These are phyloP conservation scores for rabbit (Oryctolagus cuniculus) DNA, from an alignment of 2,113 vertebrate species.

Conservation along the genomic window DNA sequence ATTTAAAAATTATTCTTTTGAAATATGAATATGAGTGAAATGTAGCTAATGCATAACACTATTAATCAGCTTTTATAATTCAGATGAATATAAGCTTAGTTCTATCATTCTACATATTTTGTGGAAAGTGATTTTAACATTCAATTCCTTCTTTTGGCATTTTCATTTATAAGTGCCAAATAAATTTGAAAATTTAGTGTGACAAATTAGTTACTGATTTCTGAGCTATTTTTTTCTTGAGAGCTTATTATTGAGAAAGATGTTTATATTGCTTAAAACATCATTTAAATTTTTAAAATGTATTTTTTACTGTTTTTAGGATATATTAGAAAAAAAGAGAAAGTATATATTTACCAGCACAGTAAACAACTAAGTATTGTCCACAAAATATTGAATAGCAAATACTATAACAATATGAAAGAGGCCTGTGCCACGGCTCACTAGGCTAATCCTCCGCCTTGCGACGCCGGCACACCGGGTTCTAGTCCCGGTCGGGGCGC, in stretches of 20 bases:
- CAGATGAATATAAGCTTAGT: constrained; percentile 45
- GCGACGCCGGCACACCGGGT: too few species aligned
- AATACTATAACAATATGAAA: constrained; percentile 16
- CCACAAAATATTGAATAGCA: constrained; percentile 28
- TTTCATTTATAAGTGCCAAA: constrained; percentile 53
- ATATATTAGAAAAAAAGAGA: not conserved
- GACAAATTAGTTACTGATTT: constrained; percentile 10
- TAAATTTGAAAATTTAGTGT: not conserved
- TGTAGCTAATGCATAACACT: not conserved
- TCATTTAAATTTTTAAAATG: constrained; percentile 36
- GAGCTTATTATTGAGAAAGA: constrained; percentile 49
- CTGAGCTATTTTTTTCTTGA: constrained; percentile 9
- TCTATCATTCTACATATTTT: constrained; percentile 43
- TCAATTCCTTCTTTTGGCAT: not conserved
- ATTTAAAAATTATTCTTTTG: not conserved
- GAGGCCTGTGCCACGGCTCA: too few species aligned
- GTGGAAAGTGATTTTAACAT: constrained; percentile 22
- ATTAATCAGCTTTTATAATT: not conserved
- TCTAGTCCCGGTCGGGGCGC: too few species aligned
- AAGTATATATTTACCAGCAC: not conserved
- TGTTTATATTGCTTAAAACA: constrained; percentile 13
- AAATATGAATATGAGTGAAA: not conserved
- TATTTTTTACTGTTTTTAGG: not conserved
- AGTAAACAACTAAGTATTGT: constrained; percentile 20
- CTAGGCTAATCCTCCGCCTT: too few species aligned